Conservation (phyloP, 2,888 invertebrate species). For the Heliconius cydno region DNA sequence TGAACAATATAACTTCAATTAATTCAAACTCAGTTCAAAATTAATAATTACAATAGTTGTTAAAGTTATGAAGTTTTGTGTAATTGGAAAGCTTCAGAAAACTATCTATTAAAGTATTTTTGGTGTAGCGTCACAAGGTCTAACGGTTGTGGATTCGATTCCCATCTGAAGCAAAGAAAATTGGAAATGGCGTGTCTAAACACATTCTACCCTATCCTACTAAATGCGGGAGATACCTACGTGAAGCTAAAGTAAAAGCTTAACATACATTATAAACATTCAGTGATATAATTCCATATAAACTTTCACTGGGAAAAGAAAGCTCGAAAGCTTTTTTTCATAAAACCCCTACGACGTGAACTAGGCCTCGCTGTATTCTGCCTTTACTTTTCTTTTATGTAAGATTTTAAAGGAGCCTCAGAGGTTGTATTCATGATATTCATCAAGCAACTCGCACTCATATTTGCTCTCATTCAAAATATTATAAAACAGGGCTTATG, state of each 20-base stretch:
- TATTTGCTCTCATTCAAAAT: constrained; percentile 24
- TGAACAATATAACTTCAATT: background rate
- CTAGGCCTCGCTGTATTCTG: constrained; percentile 25
- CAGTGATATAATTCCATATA: constrained; percentile 20
- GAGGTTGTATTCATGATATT: constrained; percentile 27
- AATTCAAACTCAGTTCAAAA: background rate
- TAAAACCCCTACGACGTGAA: constrained; percentile 9
- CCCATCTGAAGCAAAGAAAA: background rate
- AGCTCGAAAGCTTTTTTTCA: constrained; percentile 23
- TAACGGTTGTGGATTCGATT: background rate
- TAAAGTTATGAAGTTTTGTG: background rate
- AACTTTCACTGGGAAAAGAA: background rate
- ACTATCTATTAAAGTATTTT: background rate
- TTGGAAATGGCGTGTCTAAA: background rate
- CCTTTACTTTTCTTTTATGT: constrained; percentile 17
- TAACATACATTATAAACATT: constrained; percentile 1
- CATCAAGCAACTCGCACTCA: constrained; percentile 25
- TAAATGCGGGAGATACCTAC: background rate
- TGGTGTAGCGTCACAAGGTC: background rate
- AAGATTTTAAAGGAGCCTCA: constrained; percentile 21
- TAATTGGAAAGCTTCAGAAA: background rate
- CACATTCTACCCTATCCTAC: background rate
- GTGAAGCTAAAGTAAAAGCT: background rate
- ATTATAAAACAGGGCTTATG: constrained; percentile 11
- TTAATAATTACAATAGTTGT: background rate